Evolutionary conservation across 2,797 vertebrate genomes (phyloP), one percentile per base, ranked within the genome.

Genomic region (Eleutherodactylus coqui): DNA sequence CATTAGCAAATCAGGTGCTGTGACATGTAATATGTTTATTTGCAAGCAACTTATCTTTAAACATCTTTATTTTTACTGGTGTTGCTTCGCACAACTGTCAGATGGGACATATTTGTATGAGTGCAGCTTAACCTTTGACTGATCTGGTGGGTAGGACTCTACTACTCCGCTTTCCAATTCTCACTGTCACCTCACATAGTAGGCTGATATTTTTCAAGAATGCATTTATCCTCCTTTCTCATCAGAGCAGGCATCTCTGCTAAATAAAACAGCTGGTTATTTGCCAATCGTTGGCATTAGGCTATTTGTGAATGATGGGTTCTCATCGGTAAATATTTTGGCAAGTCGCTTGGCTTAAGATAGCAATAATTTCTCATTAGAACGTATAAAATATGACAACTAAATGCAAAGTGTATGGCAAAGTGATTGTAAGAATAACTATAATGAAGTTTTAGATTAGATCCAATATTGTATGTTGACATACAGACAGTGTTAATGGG

Each of bases 1-100:
- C 62, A 64, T 81, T 81, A 82, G 67, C 67, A 82, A 82, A 82
- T 82, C 80, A 82, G 67, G 67, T 82, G 34, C 47, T 73, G 47
- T 82, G 80, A 55, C 80, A 82, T 82, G 67, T 72, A 41, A 53
- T 41, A 82, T 82, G 49, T 82, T 82, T 82, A 82, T 82, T 72
- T 82, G 49, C 47, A 53, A 81, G 62, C 29, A 64, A 34, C 62
- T 69, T 81, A 69, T 81, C 79, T 81, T 81, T 49, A 69, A 72
- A 38, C 47, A 75, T 83, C 72, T 75, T 83, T 83, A 60, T 75
- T 60, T 75, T 83, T 83, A 75, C 41, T 75, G 13, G 82, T 60
- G 41, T 83, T 62, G 53, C 75, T 70, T 60, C 45, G 80, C 34
- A 72, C 67, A 5, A 55, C 47, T 82, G 80, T 75, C 69, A 84